Base-by-base conservation (phyloP, 53 echinoderm and acorn worm genomes). In the Patiria pectinifera region DNA sequence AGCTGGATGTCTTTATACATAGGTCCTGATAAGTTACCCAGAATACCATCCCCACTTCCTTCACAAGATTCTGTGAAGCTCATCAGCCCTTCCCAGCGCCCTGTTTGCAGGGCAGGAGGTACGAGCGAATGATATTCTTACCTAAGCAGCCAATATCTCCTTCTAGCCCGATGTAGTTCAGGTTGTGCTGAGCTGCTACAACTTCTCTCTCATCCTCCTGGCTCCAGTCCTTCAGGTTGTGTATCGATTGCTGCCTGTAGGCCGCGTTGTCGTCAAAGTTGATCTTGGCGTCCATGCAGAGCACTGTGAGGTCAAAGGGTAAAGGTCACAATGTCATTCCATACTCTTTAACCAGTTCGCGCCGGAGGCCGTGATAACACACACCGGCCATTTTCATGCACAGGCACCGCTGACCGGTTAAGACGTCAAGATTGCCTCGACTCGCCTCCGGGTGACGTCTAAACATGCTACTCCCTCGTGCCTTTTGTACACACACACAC, bases 251-350 rank as follows among this genome's bases (percentile, higher is more conserved):
- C 74, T 99, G 99, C 53, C 99, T 89, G 93, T 91, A 99, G 0
- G 96, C 92, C 26, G 99, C 99, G 62, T 99, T 99, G 94, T 99
- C 99, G 76, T 99, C 99, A 97, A 99, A 99, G 92, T 97, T 99
- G 72, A 99, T 96, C 94, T 99, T 99, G 62, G 97, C 95, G 66
- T 99, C 99, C 99, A 99, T 99, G 83, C 99, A 99, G 2, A 96
- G 87, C 0, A 99, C 99, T 99, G 89, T 10, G 75, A 87, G 47
- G n/a, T 59, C 48, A 90, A 77, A 79, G 25, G 6, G 69, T 53
- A 53, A 53, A 69, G 69, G 69, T 69, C 69, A 69, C 6, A 69
- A 14, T 15, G 15, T 21, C 6, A 21, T 70, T 19, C 70, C 2
- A 70, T 18, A 15, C 11, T 70, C 35, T 35, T 35, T 35, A 35